Base-by-base conservation (phyloP, 2,113 vertebrate species). In the Corapipo altera region DNA sequence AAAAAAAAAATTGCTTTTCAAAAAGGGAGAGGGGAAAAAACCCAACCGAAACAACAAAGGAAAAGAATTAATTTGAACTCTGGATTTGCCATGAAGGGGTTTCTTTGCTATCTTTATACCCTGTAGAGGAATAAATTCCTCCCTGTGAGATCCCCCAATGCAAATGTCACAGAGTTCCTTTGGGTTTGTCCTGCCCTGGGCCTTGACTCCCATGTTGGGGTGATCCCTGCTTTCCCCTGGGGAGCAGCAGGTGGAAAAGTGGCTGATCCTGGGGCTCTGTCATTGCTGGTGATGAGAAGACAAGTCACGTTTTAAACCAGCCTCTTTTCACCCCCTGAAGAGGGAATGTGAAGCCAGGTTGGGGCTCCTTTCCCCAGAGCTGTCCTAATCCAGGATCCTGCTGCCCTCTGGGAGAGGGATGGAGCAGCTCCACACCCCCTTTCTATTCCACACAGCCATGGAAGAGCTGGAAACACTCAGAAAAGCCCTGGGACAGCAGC, bases 11-110 rank as follows among this genome's bases (percentile, higher is more conserved):
- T 11, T 6, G 6, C 19, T 43, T 27, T 33, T 44, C 57, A 35
- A 26, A 75, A 70, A 44, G 2, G 5, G 5, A 35, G 4, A 1
- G 0, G 13, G 0, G 2, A 7, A 27, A 28, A 44, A 24, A 5
- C 7, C 23, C 49, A 43, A 43, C 37, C 33, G 37, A 17, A 19
- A 13, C 55, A 22, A 22, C 8, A 41, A 85, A 54, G 33, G 62
- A 48, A 28, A 66, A 65, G 11, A 67, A 67, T 84, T 8, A 4
- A 84, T 81, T 73, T 83, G 32, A 71, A 39, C 57, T 66, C 44
- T 39, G 44, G 44, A 44, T 86, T 71, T 75, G 15, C 58, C 54
- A 11, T 14, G 41, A 69, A 41, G 43, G 27, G 17, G 23, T 23
- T 48, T 44, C 67, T 80, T 67, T 52, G 6, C 76, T 78, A 15